Evolutionary conservation across 1,140 invertebrate species (phyloP).

Genomic region (Anoplophora glabripennis): DNA sequence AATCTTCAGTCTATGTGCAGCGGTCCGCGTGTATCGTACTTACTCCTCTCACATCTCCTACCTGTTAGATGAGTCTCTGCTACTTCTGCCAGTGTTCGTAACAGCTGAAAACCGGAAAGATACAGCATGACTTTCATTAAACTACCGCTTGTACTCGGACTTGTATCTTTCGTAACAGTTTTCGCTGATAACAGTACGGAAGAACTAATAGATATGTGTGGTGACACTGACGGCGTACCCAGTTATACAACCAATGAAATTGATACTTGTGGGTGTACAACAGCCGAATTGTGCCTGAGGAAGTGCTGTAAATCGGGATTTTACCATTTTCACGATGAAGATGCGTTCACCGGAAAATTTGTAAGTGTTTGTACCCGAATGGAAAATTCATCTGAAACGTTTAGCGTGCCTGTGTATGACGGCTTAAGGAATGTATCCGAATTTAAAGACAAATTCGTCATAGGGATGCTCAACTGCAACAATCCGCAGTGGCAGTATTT

Average conservation of each 20-base stretch:
- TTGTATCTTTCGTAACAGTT: no score
- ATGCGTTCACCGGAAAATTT: not conserved
- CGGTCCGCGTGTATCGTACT: no score
- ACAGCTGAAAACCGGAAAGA: no score
- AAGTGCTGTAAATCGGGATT: constrained; percentile 13
- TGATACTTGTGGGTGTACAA: constrained; percentile 5
- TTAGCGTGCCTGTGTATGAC: not conserved
- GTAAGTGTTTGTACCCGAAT: not conserved
- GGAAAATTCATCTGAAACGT: not conserved
- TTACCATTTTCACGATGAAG: not conserved
- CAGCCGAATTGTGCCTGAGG: not conserved
- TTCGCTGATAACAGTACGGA: no score
- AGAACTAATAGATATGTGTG: no score
- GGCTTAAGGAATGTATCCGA: not conserved
- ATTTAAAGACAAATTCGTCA: not conserved
- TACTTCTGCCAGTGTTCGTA: no score
- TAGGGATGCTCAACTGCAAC: not conserved
- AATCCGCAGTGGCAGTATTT: not conserved
- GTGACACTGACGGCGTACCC: not conserved
- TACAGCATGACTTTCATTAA: no score
- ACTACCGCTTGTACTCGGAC: no score
- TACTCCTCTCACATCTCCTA: no score
- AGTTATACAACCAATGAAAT: not conserved
- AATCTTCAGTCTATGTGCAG: no score
- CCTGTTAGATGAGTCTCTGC: no score